Evolutionary conservation across 2,113 vertebrate genomes (phyloP).

Genomic region (Morone saxatilis): DNA sequence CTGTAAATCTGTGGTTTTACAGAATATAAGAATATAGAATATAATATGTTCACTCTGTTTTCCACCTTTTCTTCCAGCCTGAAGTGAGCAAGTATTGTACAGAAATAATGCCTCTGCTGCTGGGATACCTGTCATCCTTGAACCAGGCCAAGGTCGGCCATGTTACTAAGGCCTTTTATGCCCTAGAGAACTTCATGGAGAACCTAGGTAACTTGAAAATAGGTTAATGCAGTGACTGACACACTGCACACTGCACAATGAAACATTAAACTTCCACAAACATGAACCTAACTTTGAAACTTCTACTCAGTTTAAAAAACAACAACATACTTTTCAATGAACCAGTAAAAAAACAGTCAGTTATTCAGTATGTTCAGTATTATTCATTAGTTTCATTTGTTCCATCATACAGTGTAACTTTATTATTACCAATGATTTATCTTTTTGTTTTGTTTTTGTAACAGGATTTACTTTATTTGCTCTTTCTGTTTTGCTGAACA

Average conservation of each 20-base stretch:
- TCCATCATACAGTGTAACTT: neutral
- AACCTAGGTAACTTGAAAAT: slow-evolving; percentile 85
- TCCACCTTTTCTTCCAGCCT: slow-evolving; percentile 77
- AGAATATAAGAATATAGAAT: neutral
- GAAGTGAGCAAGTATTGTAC: slow-evolving; percentile 88
- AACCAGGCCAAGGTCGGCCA: slow-evolving; percentile 85
- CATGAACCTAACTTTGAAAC: neutral
- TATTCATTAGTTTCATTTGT: too few relatives aligned
- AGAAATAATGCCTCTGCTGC: slow-evolving; percentile 90
- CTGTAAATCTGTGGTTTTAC: neutral
- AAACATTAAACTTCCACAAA: neutral
- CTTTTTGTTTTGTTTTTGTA: neutral
- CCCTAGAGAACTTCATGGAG: slow-evolving; percentile 93
- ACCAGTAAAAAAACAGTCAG: neutral
- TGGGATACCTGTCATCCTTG: slow-evolving; percentile 87
- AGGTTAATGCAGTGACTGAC: neutral
- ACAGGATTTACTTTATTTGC: neutral
- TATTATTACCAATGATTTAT: neutral
- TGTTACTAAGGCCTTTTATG: slow-evolving; percentile 91
- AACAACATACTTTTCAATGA: neutral
- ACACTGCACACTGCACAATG: neutral
- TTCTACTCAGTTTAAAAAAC: too few relatives aligned
- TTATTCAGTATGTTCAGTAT: neutral
- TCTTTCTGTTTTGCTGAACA: slow-evolving; percentile 47
- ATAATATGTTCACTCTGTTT: neutral